Percentiles rank a stretch among this genome's conserved stretches.
Conservation (phyloP, 2,113 vertebrate species). For the Tachysurus fulvidraco region DNA sequence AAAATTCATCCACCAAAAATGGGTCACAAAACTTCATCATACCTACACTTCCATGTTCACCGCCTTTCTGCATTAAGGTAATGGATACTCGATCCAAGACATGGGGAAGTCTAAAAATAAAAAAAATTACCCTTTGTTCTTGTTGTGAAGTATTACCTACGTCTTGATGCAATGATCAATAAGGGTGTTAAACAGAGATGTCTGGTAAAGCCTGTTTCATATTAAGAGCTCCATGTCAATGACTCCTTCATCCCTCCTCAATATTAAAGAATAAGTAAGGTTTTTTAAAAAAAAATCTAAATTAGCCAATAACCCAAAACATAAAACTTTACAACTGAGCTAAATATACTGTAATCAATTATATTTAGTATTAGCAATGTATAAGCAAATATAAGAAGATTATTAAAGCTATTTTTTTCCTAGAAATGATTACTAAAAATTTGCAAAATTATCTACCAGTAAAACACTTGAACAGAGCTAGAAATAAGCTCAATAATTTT, state of each 20-base stretch:
- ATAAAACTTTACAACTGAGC: not conserved
- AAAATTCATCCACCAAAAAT: not conserved
- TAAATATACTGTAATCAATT: not conserved
- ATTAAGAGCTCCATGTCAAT: not conserved
- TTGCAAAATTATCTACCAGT: too few relatives aligned
- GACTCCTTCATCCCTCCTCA: not conserved
- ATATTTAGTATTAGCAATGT: too few relatives aligned
- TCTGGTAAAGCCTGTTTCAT: not conserved
- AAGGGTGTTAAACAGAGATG: not conserved
- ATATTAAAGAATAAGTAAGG: not conserved
- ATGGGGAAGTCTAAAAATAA: not conserved
- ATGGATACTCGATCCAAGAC: too few relatives aligned
- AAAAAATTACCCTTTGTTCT: not conserved
- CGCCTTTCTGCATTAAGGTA: too few relatives aligned
- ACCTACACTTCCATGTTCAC: too few relatives aligned
- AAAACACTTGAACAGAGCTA: too few relatives aligned
- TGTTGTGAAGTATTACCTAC: not conserved
- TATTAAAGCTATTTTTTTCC: too few relatives aligned
- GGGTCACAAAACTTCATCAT: not conserved
- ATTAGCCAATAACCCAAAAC: not conserved
- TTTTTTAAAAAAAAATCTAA: not conserved
- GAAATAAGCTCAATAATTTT: too few relatives aligned
- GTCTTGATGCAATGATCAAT: not conserved
- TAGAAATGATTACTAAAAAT: too few relatives aligned
- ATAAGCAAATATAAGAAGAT: too few relatives aligned